phyloP scores from a whole-genome alignment of 2,113 vertebrate species.

The Oreocharis arfaki region DNA sequence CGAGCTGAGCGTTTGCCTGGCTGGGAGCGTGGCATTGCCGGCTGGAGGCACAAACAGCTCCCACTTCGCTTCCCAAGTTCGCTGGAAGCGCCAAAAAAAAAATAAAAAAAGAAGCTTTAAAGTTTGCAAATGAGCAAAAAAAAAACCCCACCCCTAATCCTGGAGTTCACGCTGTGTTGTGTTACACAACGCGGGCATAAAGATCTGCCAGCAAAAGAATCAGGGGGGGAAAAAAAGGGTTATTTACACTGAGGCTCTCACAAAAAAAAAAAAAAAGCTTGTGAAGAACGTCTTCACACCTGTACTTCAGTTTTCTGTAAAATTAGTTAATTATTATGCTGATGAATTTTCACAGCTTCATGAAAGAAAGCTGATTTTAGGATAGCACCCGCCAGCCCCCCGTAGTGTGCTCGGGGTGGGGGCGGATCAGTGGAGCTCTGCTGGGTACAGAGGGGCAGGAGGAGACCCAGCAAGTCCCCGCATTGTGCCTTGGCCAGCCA shows the following conservation, averaged over 20 bases:
- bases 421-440: not conserved
- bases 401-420: accelerated
- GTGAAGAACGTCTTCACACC: not conserved
- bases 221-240: not conserved
- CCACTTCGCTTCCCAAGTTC: not conserved
- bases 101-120: not conserved
- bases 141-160: no score
- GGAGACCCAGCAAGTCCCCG: not conserved
- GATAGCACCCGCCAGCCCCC: accelerated
- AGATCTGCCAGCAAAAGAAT: not conserved
- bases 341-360: constrained; percentile 18
- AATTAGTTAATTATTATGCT: constrained; percentile 40
- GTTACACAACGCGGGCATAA: not conserved
- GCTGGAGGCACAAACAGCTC: not conserved
- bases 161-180: not conserved
- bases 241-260: constrained; percentile 42
- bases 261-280: no score
- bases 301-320: not conserved
- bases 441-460: not conserved
- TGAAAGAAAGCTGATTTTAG: not conserved
- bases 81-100: not conserved
- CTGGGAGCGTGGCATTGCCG: not conserved
- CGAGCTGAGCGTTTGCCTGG: not conserved
- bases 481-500: not conserved
- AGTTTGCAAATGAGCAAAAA: not conserved